Evolutionary conservation across 2,113 vertebrate species (phyloP).

Genomic region (Numida meleagris): DNA sequence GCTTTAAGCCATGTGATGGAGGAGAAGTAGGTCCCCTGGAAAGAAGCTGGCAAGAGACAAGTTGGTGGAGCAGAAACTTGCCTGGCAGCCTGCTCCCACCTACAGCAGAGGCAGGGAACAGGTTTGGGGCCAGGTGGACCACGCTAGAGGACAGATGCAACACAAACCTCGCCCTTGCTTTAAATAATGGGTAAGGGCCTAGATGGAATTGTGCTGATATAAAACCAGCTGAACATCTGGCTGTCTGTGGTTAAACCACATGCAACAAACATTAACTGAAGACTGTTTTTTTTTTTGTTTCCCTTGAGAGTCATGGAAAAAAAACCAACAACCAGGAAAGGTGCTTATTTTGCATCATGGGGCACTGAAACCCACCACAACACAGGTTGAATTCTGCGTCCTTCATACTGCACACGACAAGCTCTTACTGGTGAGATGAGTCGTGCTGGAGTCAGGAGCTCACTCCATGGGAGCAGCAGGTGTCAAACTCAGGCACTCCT

Average conservation of each 20-base stretch:
- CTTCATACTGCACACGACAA: background rate
- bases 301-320: background rate
- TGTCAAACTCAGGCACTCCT: background rate
- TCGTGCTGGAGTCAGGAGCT: background rate
- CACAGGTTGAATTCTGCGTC: background rate
- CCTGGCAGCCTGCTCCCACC: conserved; percentile 14
- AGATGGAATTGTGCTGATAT: conserved; percentile 36
- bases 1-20: background rate
- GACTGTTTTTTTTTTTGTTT: background rate
- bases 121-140: background rate
- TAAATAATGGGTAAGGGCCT: conserved; percentile 13
- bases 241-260: background rate
- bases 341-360: background rate
- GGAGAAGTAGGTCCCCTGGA: background rate
- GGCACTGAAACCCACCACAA: background rate
- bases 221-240: background rate
- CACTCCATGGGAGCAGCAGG: background rate
- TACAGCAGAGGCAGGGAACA: background rate
- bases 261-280: background rate
- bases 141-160: conserved; percentile 11
- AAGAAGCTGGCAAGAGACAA: background rate
- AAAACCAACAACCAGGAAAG: background rate
- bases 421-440: background rate
- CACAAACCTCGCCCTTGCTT: conserved; percentile 43
- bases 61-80: background rate